Conservation (phyloP, 2,797 vertebrate genomes). For the Valencia hispanica region DNA sequence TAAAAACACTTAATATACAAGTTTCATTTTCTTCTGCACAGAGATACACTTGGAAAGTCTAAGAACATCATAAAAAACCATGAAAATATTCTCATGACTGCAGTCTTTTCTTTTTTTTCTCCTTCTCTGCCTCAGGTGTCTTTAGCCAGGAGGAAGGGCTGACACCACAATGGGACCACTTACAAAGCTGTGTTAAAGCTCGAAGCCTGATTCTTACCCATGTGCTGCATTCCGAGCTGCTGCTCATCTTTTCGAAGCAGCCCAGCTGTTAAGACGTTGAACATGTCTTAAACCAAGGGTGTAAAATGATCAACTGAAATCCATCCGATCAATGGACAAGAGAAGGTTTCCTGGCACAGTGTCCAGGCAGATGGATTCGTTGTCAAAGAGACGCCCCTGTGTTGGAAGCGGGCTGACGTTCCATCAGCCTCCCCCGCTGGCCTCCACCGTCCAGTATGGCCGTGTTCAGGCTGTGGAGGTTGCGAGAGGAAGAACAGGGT, state of each 20-base stretch:
- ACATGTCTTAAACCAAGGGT: not conserved
- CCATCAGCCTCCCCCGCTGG: constrained; percentile 34
- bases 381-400: constrained; percentile 66
- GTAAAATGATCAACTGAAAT: constrained; percentile 43
- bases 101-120: constrained; percentile 1
- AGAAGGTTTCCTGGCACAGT: constrained; percentile 75
- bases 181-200: constrained; percentile 45
- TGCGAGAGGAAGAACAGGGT: constrained; percentile 91
- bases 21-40: not conserved
- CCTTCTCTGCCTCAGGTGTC: constrained; percentile 61
- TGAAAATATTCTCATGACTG: constrained; percentile 1
- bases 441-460: constrained; percentile 74
- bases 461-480: constrained; percentile 91
- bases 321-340: constrained; percentile 41
- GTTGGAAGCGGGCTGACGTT: constrained; percentile 54
- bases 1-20: not conserved
- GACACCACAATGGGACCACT: constrained; percentile 64
- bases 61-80: not conserved
- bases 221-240: constrained; percentile 66
- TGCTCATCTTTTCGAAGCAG: constrained; percentile 57
- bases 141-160: constrained; percentile 32
- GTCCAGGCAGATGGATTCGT: constrained; percentile 82
- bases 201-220: constrained; percentile 63
- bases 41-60: not conserved
- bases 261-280: constrained; percentile 7